Conservation (phyloP, 2,113 vertebrate genomes). For the Andinoacara biseriatus region DNA sequence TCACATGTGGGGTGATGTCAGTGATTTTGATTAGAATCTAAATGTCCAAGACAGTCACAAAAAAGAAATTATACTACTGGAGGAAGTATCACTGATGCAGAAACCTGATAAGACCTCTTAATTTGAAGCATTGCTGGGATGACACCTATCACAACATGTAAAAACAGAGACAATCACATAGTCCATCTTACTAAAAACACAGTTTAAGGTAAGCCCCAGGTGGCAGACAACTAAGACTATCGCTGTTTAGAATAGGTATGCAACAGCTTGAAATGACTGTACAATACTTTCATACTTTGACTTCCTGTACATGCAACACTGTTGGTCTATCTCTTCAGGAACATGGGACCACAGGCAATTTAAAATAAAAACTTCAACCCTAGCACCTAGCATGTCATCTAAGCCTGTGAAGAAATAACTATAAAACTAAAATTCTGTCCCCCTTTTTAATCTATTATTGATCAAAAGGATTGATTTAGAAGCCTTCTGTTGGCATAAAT, state of each 20-base stretch:
- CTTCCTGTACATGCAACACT: not conserved
- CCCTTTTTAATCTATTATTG: not conserved
- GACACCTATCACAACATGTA: constrained; percentile 17
- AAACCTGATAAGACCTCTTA: not conserved
- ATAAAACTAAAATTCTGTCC: not conserved
- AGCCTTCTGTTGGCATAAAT: not conserved
- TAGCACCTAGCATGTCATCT: not conserved
- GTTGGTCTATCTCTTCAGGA: not conserved
- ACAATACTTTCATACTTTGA: not conserved
- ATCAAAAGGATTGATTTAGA: not conserved
- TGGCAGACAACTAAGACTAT: not conserved
- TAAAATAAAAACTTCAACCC: not conserved
- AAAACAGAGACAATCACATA: constrained; percentile 28
- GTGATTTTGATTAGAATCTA: not conserved
- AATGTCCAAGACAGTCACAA: not conserved
- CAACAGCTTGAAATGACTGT: not conserved
- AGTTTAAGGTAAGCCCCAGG: not conserved
- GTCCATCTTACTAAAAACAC: constrained; percentile 4
- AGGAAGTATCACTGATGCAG: constrained; percentile 11
- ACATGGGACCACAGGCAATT: not conserved
- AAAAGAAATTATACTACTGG: not conserved
- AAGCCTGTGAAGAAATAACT: not conserved
- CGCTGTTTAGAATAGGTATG: not conserved
- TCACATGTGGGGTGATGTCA: not conserved
- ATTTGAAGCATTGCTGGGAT: constrained; percentile 26